A percentile compares a stretch with the other conserved stretches of the same genome.
phyloP scores from a whole-genome alignment of 2,797 vertebrate genomes.

The Epinephelus malabaricus region DNA sequence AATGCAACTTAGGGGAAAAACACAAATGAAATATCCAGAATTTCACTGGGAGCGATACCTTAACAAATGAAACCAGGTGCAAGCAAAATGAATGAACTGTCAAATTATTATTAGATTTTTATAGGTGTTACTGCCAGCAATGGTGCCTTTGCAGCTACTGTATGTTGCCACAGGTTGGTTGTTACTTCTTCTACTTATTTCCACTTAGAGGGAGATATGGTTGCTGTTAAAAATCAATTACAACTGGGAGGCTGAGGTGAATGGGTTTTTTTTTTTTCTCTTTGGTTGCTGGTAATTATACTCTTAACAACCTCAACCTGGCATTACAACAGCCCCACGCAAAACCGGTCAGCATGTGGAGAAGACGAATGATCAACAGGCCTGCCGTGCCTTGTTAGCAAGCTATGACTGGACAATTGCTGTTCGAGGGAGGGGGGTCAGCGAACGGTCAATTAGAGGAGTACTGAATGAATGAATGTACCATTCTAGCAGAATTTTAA shows the following conservation, averaged over 20 bases:
- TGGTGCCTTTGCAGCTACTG: background rate
- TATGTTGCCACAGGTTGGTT: background rate
- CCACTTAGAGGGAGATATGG: background rate
- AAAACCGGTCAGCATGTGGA: background rate
- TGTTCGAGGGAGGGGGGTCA: background rate
- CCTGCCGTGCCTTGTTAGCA: background rate
- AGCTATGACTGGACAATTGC: background rate
- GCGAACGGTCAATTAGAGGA: background rate
- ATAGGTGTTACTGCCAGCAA: background rate
- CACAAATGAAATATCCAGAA: no score
- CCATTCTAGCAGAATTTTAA: background rate
- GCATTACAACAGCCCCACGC: background rate
- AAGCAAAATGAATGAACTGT: background rate
- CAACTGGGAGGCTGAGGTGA: background rate
- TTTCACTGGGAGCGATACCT: no score
- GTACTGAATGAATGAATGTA: slow-evolving; percentile 1
- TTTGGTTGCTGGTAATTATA: background rate
- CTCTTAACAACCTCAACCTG: background rate
- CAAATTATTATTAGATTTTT: background rate
- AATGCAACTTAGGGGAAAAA: no score
- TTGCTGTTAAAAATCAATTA: background rate
- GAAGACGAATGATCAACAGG: background rate
- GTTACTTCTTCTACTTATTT: background rate
- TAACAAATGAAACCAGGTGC: no score
- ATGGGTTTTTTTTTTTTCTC: no score